phyloP scores from a whole-genome alignment of 2,113 vertebrate genomes.

The Phaethornis superciliosus region DNA sequence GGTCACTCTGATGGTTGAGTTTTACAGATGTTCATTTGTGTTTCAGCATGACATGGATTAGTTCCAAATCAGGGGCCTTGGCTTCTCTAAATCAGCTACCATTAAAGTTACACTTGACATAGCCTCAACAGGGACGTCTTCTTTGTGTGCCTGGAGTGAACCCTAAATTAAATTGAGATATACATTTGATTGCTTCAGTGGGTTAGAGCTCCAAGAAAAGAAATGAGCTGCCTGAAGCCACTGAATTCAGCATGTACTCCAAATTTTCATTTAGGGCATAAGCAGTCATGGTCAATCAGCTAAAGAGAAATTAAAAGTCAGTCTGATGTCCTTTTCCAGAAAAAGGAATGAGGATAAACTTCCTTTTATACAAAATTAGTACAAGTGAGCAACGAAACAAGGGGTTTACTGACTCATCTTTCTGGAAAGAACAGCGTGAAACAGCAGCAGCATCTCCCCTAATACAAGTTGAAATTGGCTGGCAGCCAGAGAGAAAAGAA shows the following conservation, averaged over 20 bases:
- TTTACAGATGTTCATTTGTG: not conserved
- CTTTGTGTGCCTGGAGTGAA: not conserved
- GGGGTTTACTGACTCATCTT: slow-evolving; percentile 6
- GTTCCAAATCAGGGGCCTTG: not conserved
- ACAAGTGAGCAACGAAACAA: not conserved
- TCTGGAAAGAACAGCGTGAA: not conserved
- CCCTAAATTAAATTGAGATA: slow-evolving; percentile 4
- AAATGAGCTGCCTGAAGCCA: not conserved
- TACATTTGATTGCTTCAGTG: not conserved
- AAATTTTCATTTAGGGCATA: not conserved
- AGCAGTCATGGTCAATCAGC: not conserved
- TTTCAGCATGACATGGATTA: not conserved
- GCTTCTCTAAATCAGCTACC: not conserved
- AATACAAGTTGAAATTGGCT: not conserved
- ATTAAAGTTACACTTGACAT: not conserved
- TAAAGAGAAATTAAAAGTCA: slow-evolving; percentile 14
- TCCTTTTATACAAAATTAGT: not conserved
- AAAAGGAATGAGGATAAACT: not conserved
- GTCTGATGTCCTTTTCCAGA: not conserved
- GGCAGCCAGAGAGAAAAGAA: not conserved
- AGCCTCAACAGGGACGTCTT: not conserved
- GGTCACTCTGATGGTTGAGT: not conserved
- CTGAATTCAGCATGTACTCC: not conserved
- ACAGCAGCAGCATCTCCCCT: not conserved
- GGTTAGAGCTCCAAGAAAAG: not conserved